Evolutionary conservation across 1,140 invertebrate genomes (phyloP).

Genomic region (Lepidurus couesii): DNA sequence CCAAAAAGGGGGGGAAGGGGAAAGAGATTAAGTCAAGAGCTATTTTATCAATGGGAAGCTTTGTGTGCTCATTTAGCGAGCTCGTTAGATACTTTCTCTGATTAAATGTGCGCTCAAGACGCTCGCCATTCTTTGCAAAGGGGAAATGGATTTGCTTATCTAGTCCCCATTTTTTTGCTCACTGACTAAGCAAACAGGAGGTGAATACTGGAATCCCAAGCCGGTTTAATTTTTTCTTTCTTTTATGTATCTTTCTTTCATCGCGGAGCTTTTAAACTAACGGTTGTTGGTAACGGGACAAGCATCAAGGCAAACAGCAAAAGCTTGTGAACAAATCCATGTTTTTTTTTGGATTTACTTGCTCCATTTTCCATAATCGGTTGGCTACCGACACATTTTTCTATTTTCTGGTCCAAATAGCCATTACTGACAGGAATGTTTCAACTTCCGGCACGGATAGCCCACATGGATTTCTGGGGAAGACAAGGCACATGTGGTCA

Average conservation of each 20-base stretch:
- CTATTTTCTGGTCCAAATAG: neutral
- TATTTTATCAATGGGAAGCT: no score
- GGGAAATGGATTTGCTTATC: no score
- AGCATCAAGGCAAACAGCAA: conserved; percentile 10
- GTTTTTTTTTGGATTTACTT: neutral
- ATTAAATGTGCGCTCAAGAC: no score
- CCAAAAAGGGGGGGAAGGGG: no score
- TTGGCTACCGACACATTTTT: neutral
- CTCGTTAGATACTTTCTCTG: no score
- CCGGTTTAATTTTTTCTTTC: neutral
- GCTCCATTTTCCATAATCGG: neutral
- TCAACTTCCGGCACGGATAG: conserved; percentile 19
- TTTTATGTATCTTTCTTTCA: neutral
- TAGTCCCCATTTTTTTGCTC: neutral
- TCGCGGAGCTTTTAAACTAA: neutral
- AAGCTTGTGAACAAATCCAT: neutral
- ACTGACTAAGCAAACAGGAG: neutral
- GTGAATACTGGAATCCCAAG: neutral
- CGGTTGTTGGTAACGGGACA: conserved; percentile 1
- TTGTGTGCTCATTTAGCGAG: no score
- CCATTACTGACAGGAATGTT: neutral
- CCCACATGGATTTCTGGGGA: neutral
- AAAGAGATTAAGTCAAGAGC: no score
- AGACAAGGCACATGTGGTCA: conserved; percentile 1
- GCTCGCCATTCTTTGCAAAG: no score